These are phyloP conservation scores for Rafetus swinhoei DNA, from an alignment of 2,113 vertebrate genomes.

Conservation along the genomic window DNA sequence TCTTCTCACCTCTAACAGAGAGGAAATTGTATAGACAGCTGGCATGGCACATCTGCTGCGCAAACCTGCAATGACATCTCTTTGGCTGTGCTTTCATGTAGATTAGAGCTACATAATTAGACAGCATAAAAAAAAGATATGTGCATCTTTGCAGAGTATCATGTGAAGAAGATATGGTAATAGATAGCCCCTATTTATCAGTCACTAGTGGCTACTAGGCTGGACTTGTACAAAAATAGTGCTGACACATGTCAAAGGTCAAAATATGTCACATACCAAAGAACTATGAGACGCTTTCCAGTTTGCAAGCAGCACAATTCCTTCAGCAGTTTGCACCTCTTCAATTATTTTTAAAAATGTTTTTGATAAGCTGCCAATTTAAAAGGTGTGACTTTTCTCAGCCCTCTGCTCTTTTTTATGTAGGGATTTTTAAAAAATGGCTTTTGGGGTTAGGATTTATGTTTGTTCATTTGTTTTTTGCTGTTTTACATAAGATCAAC, in stretches of 20 bases:
- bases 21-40: neutral
- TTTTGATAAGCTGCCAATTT: conserved; percentile 38
- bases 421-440: neutral
- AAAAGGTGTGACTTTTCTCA: conserved; percentile 29
- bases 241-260: accelerated
- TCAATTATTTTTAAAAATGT: conserved; percentile 34
- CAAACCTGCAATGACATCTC: conserved; percentile 32
- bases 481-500: neutral
- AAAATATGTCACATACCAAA: conserved; percentile 21
- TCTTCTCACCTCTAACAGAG: neutral
- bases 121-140: neutral
- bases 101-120: conserved; percentile 8
- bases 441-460: neutral
- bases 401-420: conserved; percentile 14
- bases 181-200: neutral
- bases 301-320: conserved; percentile 11
- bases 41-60: conserved; percentile 27
- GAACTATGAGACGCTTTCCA: neutral
- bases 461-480: accelerated
- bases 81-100: conserved; percentile 23
- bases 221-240: accelerated
- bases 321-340: conserved; percentile 26
- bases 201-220: neutral
- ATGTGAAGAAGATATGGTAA: neutral
- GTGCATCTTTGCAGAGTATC: neutral